Percentiles rank a stretch among this genome's conserved stretches.
phyloP scores from a whole-genome alignment of 1,140 invertebrate species.

The Papilio aristodemus region DNA sequence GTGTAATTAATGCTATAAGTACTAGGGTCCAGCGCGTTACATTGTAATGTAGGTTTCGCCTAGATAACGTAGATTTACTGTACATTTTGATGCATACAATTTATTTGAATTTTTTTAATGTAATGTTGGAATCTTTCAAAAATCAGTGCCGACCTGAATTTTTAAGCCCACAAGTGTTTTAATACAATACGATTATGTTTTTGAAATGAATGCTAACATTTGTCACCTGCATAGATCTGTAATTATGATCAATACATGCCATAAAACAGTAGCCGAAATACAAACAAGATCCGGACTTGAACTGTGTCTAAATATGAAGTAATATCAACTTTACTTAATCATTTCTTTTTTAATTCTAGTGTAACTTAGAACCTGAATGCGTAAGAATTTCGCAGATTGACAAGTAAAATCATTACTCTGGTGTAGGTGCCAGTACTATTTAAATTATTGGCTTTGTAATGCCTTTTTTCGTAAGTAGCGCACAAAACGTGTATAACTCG shows the following conservation, averaged over 20 bases:
- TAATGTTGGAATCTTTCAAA: background rate
- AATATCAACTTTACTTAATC: too few relatives aligned
- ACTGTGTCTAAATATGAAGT: too few relatives aligned
- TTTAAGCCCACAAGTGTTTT: too few relatives aligned
- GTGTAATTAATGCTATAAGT: slow-evolving; percentile 44
- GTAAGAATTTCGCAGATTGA: background rate
- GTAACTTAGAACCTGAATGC: too few relatives aligned
- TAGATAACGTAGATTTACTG: slow-evolving; percentile 47
- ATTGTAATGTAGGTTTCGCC: slow-evolving; percentile 51
- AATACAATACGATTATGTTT: too few relatives aligned
- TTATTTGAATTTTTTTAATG: background rate
- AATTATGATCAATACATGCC: too few relatives aligned
- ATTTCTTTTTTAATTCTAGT: background rate
- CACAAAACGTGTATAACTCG: slow-evolving; percentile 12
- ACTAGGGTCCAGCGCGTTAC: slow-evolving; percentile 63
- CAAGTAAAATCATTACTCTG: background rate
- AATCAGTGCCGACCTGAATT: background rate
- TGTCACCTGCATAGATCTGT: too few relatives aligned
- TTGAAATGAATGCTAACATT: too few relatives aligned
- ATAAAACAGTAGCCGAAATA: too few relatives aligned
- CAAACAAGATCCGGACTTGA: too few relatives aligned
- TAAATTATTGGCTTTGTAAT: background rate
- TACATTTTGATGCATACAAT: background rate
- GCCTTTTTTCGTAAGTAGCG: slow-evolving; percentile 7
- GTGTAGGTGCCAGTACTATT: background rate